Base-by-base conservation (phyloP, 2,888 invertebrate species). In the Creontiades dilutus region DNA sequence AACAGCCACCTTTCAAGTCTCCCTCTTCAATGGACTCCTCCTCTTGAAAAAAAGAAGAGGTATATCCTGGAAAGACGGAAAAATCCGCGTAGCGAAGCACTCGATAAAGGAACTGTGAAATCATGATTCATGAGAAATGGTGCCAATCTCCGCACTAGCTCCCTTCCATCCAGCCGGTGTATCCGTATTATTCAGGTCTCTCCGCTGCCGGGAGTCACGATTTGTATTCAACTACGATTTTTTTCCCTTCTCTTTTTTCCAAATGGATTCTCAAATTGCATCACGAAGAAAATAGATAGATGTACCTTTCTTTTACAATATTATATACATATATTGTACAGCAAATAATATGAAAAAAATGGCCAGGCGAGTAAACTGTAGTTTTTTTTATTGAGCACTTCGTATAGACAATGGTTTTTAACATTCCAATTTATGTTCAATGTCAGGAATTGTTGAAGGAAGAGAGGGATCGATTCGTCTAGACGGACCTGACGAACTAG, bases 121-220 rank as follows among this genome's bases (percentile, higher is more conserved):
- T 68, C 68, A 68, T 68, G 68, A 68, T 68, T 68, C 68, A 68
- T 68, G 68, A 68, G 68, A 68, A 68, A 68, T 68, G 68, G 68
- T 68, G 68, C 23, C 68, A 68, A 68, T 68, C 68, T 68, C 68
- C 12, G 68, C 23, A 19, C 23, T 23, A 23, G 68, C 27, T 23
- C 68, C 12, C 68, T 68, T 68, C 68, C 68, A 23, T 27, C 27
- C 68, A 12, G 68, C 9, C 19, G 68, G 68, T 68, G 68, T 68
- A 68, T 68, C 27, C 68, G 57, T 68, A 23, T 68, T 68, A 68
- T 68, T 68, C 68, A 68, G 68, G 12, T 19, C 57, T 57, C 19
- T 16, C 16, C 27, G 68, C 23, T 27, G 23, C 68, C 13, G 9
- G 3, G 68, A 68, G 68, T 68, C 68, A 68, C 68, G 68, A 68